phyloP scores from a whole-genome alignment of 2,888 invertebrate species.

The Rhogogaster chlorosoma region DNA sequence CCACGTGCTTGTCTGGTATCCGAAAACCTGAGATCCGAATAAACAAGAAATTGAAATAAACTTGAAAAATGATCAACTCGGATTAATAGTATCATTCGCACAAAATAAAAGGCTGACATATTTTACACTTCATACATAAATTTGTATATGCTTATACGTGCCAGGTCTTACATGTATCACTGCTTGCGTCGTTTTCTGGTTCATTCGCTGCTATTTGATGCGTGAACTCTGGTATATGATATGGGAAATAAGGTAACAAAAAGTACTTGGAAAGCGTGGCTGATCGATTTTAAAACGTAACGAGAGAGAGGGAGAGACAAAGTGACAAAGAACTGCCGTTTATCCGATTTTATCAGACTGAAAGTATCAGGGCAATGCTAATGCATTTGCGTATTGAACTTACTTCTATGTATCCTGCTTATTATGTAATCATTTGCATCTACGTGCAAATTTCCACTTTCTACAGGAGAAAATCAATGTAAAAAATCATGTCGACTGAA shows the following conservation, averaged over 20 bases:
- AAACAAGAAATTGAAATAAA: background rate
- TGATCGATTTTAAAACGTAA: constrained; percentile 3
- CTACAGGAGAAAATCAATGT: background rate
- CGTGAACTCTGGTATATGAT: background rate
- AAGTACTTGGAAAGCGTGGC: constrained; percentile 11
- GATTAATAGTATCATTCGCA: background rate
- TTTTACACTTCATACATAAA: background rate
- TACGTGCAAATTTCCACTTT: background rate
- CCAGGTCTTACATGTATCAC: background rate
- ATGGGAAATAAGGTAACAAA: constrained; percentile 6
- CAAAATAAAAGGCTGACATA: background rate
- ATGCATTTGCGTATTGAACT: background rate
- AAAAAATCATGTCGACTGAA: background rate
- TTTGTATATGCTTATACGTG: background rate
- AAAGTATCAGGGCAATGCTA: background rate
- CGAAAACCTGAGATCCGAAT: background rate
- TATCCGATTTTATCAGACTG: background rate
- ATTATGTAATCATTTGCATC: background rate
- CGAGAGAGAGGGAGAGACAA: background rate
- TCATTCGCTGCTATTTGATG: constrained; percentile 16
- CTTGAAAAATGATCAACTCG: background rate
- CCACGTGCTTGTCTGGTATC: background rate
- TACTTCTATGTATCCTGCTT: background rate
- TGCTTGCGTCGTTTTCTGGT: background rate
- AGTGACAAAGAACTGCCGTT: background rate